Evolutionary conservation across 2,113 vertebrate genomes (phyloP).

Genomic region (Paratilapia polleni): DNA sequence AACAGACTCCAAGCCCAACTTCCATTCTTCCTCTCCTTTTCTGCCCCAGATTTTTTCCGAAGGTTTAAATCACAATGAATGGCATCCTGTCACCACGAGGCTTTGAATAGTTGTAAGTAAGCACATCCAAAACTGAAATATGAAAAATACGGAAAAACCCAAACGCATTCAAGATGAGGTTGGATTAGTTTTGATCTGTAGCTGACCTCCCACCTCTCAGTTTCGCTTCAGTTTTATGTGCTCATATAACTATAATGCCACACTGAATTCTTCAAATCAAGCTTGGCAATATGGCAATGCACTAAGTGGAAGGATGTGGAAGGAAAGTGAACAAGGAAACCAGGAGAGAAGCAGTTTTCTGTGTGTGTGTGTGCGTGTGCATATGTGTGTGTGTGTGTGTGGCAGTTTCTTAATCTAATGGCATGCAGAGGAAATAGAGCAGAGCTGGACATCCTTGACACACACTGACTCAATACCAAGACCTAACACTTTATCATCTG

Average conservation of each 20-base stretch:
- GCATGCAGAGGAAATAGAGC: conserved; percentile 62
- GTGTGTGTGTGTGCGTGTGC: not conserved
- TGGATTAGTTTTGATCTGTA: not conserved
- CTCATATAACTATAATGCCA: not conserved
- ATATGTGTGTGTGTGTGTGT: conserved; percentile 15
- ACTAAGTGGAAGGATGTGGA: conserved; percentile 1
- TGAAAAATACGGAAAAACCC: not conserved
- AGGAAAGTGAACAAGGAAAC: conserved; percentile 3
- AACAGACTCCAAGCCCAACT: not conserved
- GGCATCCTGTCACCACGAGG: not conserved
- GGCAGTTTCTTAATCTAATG: conserved; percentile 57
- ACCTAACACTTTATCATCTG: conserved; percentile 72
- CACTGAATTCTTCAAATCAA: not conserved
- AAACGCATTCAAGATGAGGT: not conserved
- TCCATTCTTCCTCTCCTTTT: not conserved
- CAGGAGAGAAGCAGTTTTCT: not conserved
- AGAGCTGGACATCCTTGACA: conserved; percentile 70
- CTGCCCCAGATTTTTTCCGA: not conserved
- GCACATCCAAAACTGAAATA: not conserved
- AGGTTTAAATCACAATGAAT: not conserved
- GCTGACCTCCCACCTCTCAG: not conserved
- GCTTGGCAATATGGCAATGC: not conserved
- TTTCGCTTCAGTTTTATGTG: not conserved
- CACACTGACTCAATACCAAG: conserved; percentile 65
- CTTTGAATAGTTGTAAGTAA: not conserved